Evolutionary conservation across 2,888 invertebrate genomes (phyloP).

Genomic region (Seira sanloemensis): DNA sequence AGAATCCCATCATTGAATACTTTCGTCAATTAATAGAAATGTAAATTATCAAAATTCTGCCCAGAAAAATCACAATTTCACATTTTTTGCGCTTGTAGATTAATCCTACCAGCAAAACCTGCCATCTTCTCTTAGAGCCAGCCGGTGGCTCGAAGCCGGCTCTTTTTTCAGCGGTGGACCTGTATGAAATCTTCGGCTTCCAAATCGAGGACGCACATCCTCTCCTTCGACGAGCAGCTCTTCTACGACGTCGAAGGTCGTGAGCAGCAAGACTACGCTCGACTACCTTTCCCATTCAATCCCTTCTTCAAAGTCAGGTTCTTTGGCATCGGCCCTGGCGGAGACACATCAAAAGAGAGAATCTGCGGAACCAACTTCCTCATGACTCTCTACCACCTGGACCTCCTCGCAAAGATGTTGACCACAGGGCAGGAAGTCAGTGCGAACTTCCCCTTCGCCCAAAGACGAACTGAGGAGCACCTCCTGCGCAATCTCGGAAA

Average conservation of each 20-base stretch:
- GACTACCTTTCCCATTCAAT: not conserved
- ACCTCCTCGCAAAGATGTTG: slow-evolving; percentile 26
- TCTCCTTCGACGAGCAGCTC: slow-evolving; percentile 24
- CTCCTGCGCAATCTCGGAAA: not conserved
- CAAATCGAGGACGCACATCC: not conserved
- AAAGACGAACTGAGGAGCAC: not conserved
- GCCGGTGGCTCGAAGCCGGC: slow-evolving; percentile 18
- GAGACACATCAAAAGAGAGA: not conserved
- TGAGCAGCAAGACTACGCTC: not conserved
- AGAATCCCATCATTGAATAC: no score
- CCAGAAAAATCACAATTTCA: no score
- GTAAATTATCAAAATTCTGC: no score
- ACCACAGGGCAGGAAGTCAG: slow-evolving; percentile 38
- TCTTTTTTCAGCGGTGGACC: slow-evolving; percentile 9
- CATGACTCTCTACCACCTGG: slow-evolving; percentile 33
- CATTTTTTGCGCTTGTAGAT: no score
- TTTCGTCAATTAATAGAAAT: no score
- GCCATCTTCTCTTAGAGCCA: not conserved
- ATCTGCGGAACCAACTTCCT: slow-evolving; percentile 36
- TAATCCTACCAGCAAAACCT: not conserved
- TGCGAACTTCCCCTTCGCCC: slow-evolving; percentile 21
- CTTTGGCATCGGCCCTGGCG: not conserved
- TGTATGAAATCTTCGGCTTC: slow-evolving; percentile 28
- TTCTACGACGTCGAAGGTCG: no score
- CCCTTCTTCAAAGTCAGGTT: slow-evolving; percentile 30